A percentile compares a stretch with the other conserved stretches of the same genome.
These are phyloP conservation scores for Loris lydekkerianus DNA, from an alignment of 2,797 vertebrate species.

Conservation along the genomic window DNA sequence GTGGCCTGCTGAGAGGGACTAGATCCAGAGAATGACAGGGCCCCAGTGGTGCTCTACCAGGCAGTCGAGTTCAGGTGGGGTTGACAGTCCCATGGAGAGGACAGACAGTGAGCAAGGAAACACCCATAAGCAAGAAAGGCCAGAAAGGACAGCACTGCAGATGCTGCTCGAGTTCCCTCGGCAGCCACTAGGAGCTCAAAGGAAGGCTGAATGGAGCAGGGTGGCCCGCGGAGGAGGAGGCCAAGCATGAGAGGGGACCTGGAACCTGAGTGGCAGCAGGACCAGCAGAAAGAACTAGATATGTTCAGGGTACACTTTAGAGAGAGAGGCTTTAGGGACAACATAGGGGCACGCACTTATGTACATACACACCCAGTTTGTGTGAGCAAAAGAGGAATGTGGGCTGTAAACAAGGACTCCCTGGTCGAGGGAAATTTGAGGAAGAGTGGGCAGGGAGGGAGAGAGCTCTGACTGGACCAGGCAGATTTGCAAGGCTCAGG, in stretches of 20 bases:
- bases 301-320: fast-evolving
- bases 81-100: fast-evolving
- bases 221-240: fast-evolving
- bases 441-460: fast-evolving
- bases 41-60: neutral
- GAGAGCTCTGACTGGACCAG: fast-evolving
- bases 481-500: fast-evolving
- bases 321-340: neutral
- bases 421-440: no score
- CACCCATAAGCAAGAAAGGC: no score
- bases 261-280: neutral
- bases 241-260: neutral
- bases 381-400: no score
- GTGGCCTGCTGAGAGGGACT: fast-evolving
- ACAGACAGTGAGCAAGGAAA: no score
- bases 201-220: neutral
- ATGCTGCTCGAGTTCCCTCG: fast-evolving
- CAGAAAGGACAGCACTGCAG: neutral
- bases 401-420: no score
- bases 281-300: neutral
- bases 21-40: neutral
- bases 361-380: no score
- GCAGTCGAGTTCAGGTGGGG: neutral
- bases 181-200: fast-evolving
- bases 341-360: no score